Evolutionary conservation across 2,113 vertebrate species (phyloP), one percentile per base, ranked within the genome.

Genomic region (Chauna torquata): DNA sequence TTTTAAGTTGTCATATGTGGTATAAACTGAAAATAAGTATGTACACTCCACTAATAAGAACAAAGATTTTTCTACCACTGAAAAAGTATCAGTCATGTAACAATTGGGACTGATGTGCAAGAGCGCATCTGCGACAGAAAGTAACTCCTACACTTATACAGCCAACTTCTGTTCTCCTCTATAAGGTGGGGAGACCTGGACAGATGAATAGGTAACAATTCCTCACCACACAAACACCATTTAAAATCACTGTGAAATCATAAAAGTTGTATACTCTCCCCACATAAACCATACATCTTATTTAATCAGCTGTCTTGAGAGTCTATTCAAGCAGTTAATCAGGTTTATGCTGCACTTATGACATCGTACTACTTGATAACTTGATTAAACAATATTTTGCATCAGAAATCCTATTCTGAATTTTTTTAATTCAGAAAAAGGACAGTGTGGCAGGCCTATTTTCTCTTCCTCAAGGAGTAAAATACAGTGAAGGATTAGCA

Each of bases 221-320:
- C 25, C 61, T 40, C 52, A 52, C 52, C 44, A 10, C 30, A 47
- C 47, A 52, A 12, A 16, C 24, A 55, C 18, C 30, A 10, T 22
- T 66, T 72, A 68, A 7, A 23, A 70, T 82, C 32, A 15, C 54
- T 3, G 15, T 59, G 75, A 93, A 85, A 88, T 72, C 82, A 80
- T 2, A 23, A 30, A 36, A 85, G 62, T 74, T 69, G 70, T 70
- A 61, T 4, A 4, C 18, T 77, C 70, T 80, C 47, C 71, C 76
- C 49, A 83, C 86, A 86, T 20, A 88, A 82, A 64, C 64, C 28
- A 70, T 50, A 50, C 17, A 59, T 83, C 82, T 88, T 93, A 74
- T 83, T 84, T 92, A 83, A 94, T 86, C 92, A 92, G 71, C 85
- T 94, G 92, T 74, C 79, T 85, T 47, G 82, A 81, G 62, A 94